Evolutionary conservation across 2,797 vertebrate species (phyloP).

Genomic region (Crenuchus spilurus): DNA sequence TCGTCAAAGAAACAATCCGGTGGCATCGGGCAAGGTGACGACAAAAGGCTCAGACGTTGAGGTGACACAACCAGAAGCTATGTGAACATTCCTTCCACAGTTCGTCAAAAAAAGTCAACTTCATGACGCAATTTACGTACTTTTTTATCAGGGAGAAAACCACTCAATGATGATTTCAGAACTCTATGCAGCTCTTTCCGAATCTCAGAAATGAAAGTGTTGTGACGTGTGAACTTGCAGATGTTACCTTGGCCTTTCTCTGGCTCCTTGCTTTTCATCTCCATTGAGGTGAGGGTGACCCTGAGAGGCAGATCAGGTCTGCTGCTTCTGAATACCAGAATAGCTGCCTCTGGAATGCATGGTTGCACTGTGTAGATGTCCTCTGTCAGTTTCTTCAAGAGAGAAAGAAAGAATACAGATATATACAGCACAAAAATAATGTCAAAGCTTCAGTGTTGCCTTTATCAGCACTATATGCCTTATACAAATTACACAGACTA

Average conservation of each 20-base stretch:
- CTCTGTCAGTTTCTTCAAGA: constrained; percentile 87
- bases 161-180: constrained; percentile 1
- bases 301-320: constrained; percentile 86
- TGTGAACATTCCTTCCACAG: background rate
- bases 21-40: constrained; percentile 18
- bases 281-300: constrained; percentile 89
- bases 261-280: constrained; percentile 82
- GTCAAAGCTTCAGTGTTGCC: background rate
- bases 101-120: constrained; percentile 1
- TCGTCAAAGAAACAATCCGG: constrained; percentile 39
- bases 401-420: constrained; percentile 21
- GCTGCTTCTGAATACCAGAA: constrained; percentile 85
- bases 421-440: background rate
- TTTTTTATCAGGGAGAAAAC: background rate
- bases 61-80: constrained; percentile 21
- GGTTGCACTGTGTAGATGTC: constrained; percentile 87
- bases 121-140: background rate
- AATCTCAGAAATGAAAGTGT: background rate
- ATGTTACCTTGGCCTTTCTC: constrained; percentile 41
- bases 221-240: background rate
- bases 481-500: no score
- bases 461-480: background rate
- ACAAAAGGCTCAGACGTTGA: constrained; percentile 20
- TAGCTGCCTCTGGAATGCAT: constrained; percentile 84
- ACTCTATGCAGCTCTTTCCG: background rate